A percentile compares a stretch with the other conserved stretches of the same genome.
Evolutionary conservation across 2,113 vertebrate genomes (phyloP).

Genomic region (Tricholaema leucomelas): DNA sequence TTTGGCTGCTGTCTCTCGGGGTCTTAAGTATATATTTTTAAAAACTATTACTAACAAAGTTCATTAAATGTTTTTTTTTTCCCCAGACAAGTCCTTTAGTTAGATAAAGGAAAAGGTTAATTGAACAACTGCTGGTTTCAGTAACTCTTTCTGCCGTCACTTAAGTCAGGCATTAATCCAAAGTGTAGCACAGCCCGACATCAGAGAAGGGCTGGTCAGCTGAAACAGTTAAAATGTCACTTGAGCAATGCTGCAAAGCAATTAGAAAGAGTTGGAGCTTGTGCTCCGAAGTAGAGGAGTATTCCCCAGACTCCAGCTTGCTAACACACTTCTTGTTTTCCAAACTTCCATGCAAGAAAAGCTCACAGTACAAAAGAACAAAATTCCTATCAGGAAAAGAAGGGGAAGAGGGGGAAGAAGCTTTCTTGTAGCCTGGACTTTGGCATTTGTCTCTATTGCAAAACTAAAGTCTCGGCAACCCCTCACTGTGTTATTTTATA

Average conservation of each 20-base stretch:
- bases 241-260: neutral
- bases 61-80: neutral
- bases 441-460: slow-evolving; percentile 12
- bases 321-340: neutral
- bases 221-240: neutral
- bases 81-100: neutral
- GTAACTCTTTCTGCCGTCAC: neutral
- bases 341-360: neutral
- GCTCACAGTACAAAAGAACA: neutral
- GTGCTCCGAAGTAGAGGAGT: neutral
- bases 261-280: neutral
- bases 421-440: slow-evolving; percentile 5
- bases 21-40: neutral
- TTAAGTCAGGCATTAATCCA: neutral
- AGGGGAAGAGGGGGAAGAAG: neutral
- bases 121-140: neutral
- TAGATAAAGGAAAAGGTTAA: neutral
- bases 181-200: neutral
- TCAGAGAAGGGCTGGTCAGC: neutral
- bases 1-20: neutral
- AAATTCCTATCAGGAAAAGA: neutral
- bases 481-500: slow-evolving; percentile 61
- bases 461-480: slow-evolving; percentile 4
- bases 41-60: neutral
- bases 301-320: neutral